Evolutionary conservation across 23 tunicate genomes (phyloP).

Genomic region (Halocynthia roretzi): DNA sequence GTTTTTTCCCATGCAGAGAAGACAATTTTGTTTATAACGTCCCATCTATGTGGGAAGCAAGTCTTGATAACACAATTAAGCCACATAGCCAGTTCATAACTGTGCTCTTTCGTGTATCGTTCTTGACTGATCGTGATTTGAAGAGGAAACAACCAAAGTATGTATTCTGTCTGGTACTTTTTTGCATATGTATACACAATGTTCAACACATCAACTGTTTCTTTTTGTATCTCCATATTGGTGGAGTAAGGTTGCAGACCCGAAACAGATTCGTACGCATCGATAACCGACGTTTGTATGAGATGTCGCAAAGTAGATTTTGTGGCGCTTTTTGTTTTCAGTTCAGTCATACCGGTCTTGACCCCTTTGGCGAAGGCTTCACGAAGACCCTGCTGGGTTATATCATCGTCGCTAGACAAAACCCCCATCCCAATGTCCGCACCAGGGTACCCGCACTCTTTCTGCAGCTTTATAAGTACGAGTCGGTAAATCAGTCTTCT

Average conservation of each 20-base stretch:
- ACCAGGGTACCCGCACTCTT: constrained; percentile 9
- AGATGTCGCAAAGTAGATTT: constrained; percentile 39
- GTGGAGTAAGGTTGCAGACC: constrained; percentile 28
- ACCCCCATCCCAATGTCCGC: background rate
- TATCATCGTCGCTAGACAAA: constrained; percentile 3
- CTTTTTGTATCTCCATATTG: constrained; percentile 33
- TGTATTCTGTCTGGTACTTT: constrained; percentile 38
- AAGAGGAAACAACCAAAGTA: constrained; percentile 56
- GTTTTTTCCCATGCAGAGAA: constrained; percentile 29
- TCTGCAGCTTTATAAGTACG: constrained; percentile 19
- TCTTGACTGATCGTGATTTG: constrained; percentile 26
- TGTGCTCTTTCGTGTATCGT: constrained; percentile 23
- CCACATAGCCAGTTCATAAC: constrained; percentile 69
- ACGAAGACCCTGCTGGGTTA: constrained; percentile 36
- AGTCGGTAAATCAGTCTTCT: constrained; percentile 41
- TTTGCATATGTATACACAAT: constrained; percentile 47
- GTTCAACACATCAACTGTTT: constrained; percentile 26
- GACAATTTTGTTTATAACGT: constrained; percentile 15
- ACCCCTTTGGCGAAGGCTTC: constrained; percentile 42
- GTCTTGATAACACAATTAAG: constrained; percentile 19
- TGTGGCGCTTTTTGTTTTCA: constrained; percentile 41
- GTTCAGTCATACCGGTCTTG: constrained; percentile 30
- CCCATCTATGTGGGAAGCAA: constrained; percentile 8
- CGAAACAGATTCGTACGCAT: constrained; percentile 24
- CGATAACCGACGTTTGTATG: constrained; percentile 40